Evolutionary conservation across 2,113 vertebrate species (phyloP), one percentile per base, ranked within the genome.

Genomic region (Spea bombifrons): DNA sequence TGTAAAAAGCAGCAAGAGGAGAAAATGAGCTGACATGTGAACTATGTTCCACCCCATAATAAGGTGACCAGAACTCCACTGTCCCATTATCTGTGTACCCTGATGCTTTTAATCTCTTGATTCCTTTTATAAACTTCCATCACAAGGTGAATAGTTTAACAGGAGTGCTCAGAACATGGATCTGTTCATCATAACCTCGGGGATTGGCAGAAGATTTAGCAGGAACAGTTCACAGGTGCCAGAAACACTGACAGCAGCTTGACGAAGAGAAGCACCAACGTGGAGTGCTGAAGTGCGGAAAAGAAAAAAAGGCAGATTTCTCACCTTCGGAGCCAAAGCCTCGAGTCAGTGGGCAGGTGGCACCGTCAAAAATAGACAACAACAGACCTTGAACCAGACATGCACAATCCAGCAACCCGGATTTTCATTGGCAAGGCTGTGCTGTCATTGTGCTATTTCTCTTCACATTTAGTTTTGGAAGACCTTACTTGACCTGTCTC

Each of bases 221-320:
- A 53, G 50, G 7, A 53, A 53, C 7, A 53, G 2, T 53, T 53
- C 17, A 47, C 4, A 57, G 16, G 45, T 13, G 66, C 66, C 75
- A 48, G 46, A 53, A 59, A 15, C 13, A 53, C 3, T 65, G 59
- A 66, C 30, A 46, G 43, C 49, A 46, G 61, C 61, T 55, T 13
- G 8, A 13, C 55, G 46, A 43, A 5, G 13, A 49, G 17, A 71
- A 7, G 17, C 64, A 64, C 43, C n/a, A 76, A 71, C 53, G 59
- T 65, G 30, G 71, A 65, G 61, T 71, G 76, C 50, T 49, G 50
- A 59, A 16, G 52, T 52, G 55, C 8, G 45, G 6, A 15, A 17
- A 50, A 65, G 17, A 65, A 63, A 16, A 79, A 63, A 45, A 79
- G 69, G 75, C 63, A 79, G 66, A 72, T 69, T 73, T 73, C 61